Evolutionary conservation across 2,888 invertebrate species (phyloP).

Genomic region (Lobophora halterata): DNA sequence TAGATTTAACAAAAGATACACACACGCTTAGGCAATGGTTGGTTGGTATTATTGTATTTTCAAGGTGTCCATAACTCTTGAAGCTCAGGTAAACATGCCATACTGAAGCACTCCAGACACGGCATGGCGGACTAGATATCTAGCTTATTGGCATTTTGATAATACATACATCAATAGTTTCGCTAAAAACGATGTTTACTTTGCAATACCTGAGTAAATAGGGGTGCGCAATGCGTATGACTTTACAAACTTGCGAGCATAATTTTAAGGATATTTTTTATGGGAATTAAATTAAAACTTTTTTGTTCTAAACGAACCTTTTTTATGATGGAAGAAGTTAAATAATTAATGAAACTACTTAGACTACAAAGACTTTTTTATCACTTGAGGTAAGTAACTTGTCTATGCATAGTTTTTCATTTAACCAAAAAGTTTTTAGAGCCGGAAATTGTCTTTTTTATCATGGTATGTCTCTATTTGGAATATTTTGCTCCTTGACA

Average conservation of each 20-base stretch:
- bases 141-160: conserved; percentile 35
- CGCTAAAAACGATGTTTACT: conserved; percentile 27
- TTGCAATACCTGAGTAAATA: conserved; percentile 9
- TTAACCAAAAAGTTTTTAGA: conserved; percentile 2
- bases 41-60: no score
- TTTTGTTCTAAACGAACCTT: no score
- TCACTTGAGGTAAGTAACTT: no score
- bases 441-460: conserved; percentile 16
- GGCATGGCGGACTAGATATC: conserved; percentile 20
- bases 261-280: no score
- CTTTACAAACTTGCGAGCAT: no score
- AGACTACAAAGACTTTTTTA: no score
- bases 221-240: background rate
- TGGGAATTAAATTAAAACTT: background rate
- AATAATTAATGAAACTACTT: no score
- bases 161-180: conserved; percentile 36
- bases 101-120: conserved; percentile 22
- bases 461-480: conserved; percentile 46
- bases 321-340: no score
- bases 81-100: conserved; percentile 21
- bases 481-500: conserved; percentile 54
- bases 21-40: no score
- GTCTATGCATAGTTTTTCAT: background rate
- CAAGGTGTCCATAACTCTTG: conserved; percentile 1
- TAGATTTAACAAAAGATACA: no score